Base-by-base conservation (phyloP, 2,113 vertebrate species). In the Mirounga angustirostris region DNA sequence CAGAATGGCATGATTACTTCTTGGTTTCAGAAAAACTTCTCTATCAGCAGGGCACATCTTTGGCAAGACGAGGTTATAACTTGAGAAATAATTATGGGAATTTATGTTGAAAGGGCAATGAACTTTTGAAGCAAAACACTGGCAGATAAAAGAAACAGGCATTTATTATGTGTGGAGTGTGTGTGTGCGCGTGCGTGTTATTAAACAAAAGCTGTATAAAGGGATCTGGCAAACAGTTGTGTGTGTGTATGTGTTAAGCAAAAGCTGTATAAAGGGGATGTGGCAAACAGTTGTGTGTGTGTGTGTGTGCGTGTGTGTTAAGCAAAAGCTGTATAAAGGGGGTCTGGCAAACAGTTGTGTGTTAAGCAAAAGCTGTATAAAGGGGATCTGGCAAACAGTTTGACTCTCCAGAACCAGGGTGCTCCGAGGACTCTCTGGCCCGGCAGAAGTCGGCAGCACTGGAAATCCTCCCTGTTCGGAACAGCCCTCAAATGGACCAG, bases 81-180 rank as follows among this genome's bases (percentile, higher is more conserved):
- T 91, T 93, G 94, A 95, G 81, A 96, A 96, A 95, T 73, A 89
- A 91, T 81, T 78, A 76, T 30, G 22, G 46, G 33, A 97, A 97
- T 89, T 95, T 87, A 94, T 95, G 89, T 88, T 89, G 76, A 96
- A 97, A 97, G 52, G 63, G 78, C 52, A 93, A 52, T 26, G 30
- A 95, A 79, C 33, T 89, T 92, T 74, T 85, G 33, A 94, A 96
- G 71, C 9, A 82, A 89, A 94, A 93, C 71, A 91, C 1, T 78
- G 54, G 78, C 86, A 95, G 63, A 95, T 61, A 63, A 76, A 94
- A 92, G 54, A 91, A 65, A 67, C 0, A 95, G 33, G 19, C 15
- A 7, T 33, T 36, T 52, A 21, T 33, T 33, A 43, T 28, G 36
- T 26, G 24, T 40, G 69, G 40, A 24, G 19, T 24, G 46, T 26